Evolutionary conservation across 2,888 invertebrate genomes (phyloP).

Genomic region (Melinaea menophilus): DNA sequence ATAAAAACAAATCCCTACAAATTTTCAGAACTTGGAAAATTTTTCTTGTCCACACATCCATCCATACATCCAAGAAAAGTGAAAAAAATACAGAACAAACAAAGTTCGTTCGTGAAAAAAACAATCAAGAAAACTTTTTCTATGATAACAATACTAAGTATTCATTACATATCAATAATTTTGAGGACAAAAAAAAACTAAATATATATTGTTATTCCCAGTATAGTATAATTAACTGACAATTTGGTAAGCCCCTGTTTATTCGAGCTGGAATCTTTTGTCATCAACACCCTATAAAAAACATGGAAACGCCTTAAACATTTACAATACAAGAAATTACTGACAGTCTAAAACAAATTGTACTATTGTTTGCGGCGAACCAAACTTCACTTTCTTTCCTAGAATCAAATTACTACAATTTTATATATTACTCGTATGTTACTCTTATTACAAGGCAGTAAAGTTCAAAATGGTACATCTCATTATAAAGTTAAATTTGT

Average conservation of each 20-base stretch:
- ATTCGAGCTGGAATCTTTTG: conserved; percentile 29
- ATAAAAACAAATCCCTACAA: too few relatives aligned
- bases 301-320: conserved; percentile 43
- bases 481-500: conserved; percentile 9
- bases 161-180: conserved; percentile 8
- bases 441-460: conserved; percentile 24
- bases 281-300: conserved; percentile 40
- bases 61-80: too few relatives aligned
- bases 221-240: conserved; percentile 28
- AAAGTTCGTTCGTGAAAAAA: too few relatives aligned
- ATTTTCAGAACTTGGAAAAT: too few relatives aligned
- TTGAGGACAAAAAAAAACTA: neutral
- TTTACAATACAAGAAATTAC: conserved; percentile 59
- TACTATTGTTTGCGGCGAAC: conserved; percentile 47
- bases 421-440: conserved; percentile 23
- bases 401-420: conserved; percentile 44
- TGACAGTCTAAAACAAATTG: conserved; percentile 40
- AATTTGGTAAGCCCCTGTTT: conserved; percentile 27
- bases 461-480: conserved; percentile 13
- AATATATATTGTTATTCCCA: conserved; percentile 17
- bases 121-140: neutral
- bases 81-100: too few relatives aligned
- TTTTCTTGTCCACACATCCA: too few relatives aligned
- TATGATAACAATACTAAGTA: neutral
- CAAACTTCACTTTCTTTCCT: conserved; percentile 42